Percentiles rank a stretch among this genome's conserved stretches.
phyloP scores from a whole-genome alignment of 1,140 invertebrate species.

The Bombus affinis region DNA sequence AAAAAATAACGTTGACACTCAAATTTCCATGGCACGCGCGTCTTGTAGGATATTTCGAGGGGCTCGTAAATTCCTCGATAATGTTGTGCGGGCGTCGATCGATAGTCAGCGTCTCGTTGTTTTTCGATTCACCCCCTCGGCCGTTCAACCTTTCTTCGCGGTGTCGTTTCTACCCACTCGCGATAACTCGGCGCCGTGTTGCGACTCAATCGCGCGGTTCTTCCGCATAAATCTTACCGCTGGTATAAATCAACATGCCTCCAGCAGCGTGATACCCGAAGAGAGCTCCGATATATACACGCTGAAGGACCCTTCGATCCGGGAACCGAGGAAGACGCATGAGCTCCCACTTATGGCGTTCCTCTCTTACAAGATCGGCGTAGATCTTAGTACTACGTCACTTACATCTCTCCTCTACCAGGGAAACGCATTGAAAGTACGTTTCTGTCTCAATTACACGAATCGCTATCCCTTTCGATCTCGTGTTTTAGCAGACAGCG shows the following conservation, averaged over 20 bases:
- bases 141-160: slow-evolving; percentile 46
- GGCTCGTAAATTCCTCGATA: slow-evolving; percentile 71
- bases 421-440: neutral
- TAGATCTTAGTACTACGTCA: slow-evolving; percentile 72
- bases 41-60: neutral
- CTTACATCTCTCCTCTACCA: slow-evolving; percentile 43
- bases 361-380: slow-evolving; percentile 43
- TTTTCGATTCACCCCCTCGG: slow-evolving; percentile 37
- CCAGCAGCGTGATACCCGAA: slow-evolving; percentile 78
- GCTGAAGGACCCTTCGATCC: slow-evolving; percentile 79
- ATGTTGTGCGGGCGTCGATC: slow-evolving; percentile 65
- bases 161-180: slow-evolving; percentile 80
- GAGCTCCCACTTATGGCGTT: slow-evolving; percentile 77
- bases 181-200: slow-evolving; percentile 82
- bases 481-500: slow-evolving; percentile 39
- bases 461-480: neutral
- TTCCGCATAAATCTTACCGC: slow-evolving; percentile 80
- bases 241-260: slow-evolving; percentile 81
- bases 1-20: neutral
- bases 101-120: slow-evolving; percentile 68
- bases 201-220: slow-evolving; percentile 81
- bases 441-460: slow-evolving; percentile 18
- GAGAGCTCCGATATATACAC: slow-evolving; percentile 67
- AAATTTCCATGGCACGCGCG: slow-evolving; percentile 20
- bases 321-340: slow-evolving; percentile 75